Percentiles rank a stretch among this genome's conserved stretches.
Evolutionary conservation across 1,140 invertebrate species (phyloP).

Genomic region (Dreissena polymorpha): DNA sequence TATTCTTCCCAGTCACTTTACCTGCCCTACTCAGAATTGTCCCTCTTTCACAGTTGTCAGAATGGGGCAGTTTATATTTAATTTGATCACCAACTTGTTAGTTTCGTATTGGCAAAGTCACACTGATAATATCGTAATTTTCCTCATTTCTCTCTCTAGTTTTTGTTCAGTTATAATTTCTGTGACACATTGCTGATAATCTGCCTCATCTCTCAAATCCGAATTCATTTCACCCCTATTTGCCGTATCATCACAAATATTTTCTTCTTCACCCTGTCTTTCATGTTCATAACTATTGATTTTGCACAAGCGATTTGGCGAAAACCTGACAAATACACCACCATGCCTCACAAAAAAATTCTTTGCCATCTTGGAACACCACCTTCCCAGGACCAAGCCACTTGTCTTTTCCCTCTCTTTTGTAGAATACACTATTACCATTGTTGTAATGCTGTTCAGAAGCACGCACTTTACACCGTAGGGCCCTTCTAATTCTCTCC

Average conservation of each 20-base stretch:
- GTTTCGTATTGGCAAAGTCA: too few relatives aligned
- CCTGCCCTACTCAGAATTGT: not conserved
- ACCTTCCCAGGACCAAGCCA: slow-evolving; percentile 56
- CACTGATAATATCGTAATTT: too few relatives aligned
- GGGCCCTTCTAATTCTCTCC: slow-evolving; percentile 53
- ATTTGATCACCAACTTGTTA: not conserved
- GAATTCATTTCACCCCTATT: too few relatives aligned
- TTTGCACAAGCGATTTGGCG: slow-evolving; percentile 54
- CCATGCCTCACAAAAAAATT: slow-evolving; percentile 57
- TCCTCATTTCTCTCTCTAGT: not conserved
- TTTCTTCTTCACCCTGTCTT: too few relatives aligned
- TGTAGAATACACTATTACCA: slow-evolving; percentile 55
- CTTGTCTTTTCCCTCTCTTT: slow-evolving; percentile 53
- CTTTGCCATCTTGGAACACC: slow-evolving; percentile 53
- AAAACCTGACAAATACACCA: slow-evolving; percentile 48
- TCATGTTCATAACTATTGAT: too few relatives aligned
- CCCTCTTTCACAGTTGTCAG: not conserved
- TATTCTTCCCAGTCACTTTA: too few relatives aligned
- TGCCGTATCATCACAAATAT: too few relatives aligned
- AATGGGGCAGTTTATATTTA: not conserved
- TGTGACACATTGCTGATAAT: too few relatives aligned
- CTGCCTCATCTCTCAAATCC: too few relatives aligned
- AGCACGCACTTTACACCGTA: slow-evolving; percentile 51
- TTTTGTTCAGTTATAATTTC: not conserved
- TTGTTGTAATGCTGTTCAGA: slow-evolving; percentile 47